Conservation (phyloP, 2,888 invertebrate genomes). For the Cosmia pyralina region DNA sequence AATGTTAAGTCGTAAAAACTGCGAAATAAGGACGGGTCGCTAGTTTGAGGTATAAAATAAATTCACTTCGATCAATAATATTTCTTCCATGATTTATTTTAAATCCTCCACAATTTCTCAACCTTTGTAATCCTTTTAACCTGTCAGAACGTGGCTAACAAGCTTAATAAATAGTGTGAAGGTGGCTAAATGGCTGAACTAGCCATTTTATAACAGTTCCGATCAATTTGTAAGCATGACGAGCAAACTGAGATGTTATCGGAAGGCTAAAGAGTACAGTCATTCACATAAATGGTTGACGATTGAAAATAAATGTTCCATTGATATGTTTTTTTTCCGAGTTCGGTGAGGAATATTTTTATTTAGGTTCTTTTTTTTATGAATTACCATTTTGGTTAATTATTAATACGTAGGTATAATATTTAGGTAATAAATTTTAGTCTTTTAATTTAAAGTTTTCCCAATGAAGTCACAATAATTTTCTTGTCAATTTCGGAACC, state of each 20-base stretch:
- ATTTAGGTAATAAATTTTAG: too few species aligned
- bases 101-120: not conserved
- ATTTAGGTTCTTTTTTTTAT: too few species aligned
- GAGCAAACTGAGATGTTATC: constrained; percentile 60
- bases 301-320: constrained; percentile 14
- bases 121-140: constrained; percentile 19
- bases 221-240: constrained; percentile 79
- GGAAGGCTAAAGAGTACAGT: constrained; percentile 59
- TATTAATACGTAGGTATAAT: too few species aligned
- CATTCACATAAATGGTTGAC: constrained; percentile 64
- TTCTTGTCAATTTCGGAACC: not conserved
- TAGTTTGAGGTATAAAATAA: too few species aligned
- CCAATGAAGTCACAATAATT: too few species aligned
- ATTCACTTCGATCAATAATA: not conserved
- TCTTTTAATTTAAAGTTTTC: too few species aligned
- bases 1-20: too few species aligned
- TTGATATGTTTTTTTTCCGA: not conserved
- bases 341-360: not conserved
- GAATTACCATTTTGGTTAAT: too few species aligned
- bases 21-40: too few species aligned
- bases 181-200: constrained; percentile 48
- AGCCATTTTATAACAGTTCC: constrained; percentile 52
- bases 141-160: constrained; percentile 52
- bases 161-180: constrained; percentile 40
- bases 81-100: not conserved